These are phyloP conservation scores for Prunella himalayana DNA, from an alignment of 2,113 vertebrate species.

Conservation along the genomic window DNA sequence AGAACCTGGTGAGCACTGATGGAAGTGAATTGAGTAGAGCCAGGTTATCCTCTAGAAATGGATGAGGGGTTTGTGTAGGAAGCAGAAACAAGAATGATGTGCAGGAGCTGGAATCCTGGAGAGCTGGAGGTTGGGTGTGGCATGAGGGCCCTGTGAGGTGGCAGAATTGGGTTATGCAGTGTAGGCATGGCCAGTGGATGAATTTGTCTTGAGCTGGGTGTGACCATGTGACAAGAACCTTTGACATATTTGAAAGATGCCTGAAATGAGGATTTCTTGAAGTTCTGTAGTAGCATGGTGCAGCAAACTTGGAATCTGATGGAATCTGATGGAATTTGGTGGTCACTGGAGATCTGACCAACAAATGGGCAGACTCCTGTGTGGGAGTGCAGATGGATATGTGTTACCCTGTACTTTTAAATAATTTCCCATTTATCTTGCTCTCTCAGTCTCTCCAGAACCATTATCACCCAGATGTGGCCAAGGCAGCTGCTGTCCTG, in stretches of 20 bases:
- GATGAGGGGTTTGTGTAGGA: not conserved
- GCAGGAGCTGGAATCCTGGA: not conserved
- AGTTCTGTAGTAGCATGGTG: not conserved
- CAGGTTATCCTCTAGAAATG: not conserved
- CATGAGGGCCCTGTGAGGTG: not conserved
- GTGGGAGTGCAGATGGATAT: not conserved
- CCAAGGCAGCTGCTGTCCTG: slow-evolving; percentile 80
- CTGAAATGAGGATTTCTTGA: not conserved
- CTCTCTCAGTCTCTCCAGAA: slow-evolving; percentile 83
- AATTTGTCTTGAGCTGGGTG: not conserved
- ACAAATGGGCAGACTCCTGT: not conserved
- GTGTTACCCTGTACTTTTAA: not conserved
- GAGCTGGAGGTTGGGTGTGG: not conserved
- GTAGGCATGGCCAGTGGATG: not conserved
- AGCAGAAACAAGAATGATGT: not conserved
- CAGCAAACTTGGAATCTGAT: not conserved
- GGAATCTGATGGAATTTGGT: not conserved
- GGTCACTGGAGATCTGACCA: not conserved
- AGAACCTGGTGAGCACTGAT: not conserved
- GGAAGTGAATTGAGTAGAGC: not conserved
- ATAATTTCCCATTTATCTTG: not conserved
- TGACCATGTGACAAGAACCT: not conserved
- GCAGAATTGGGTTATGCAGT: not conserved
- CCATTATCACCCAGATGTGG: slow-evolving; percentile 91
- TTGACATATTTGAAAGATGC: not conserved